These are phyloP conservation scores for Fistularia tabacaria DNA, from an alignment of 2,797 vertebrate genomes.

Conservation along the genomic window DNA sequence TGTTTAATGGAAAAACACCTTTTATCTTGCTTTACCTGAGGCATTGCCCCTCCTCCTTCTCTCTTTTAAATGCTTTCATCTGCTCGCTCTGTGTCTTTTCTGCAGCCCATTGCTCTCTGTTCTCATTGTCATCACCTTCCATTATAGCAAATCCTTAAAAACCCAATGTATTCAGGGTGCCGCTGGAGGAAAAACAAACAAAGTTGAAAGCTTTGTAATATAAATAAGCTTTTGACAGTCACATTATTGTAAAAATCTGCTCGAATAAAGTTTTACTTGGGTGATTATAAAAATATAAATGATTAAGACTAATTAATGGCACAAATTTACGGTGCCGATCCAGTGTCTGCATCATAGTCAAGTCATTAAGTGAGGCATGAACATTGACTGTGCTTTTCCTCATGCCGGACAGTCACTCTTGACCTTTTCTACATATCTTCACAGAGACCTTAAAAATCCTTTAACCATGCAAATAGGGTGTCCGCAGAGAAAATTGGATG, in stretches of 20 bases:
- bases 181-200: constrained; percentile 4
- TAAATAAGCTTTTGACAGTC: constrained; percentile 3
- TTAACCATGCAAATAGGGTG: no score
- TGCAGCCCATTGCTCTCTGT: constrained; percentile 46
- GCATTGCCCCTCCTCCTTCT: constrained; percentile 41
- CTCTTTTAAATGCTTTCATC: constrained; percentile 62
- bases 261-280: no score
- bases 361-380: no score
- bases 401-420: no score
- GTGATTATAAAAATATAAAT: no score
- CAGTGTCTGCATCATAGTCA: no score
- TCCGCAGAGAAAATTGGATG: no score
- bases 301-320: no score
- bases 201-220: constrained; percentile 28
- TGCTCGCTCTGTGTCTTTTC: constrained; percentile 36
- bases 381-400: no score
- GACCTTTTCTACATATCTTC: no score
- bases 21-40: constrained; percentile 75
- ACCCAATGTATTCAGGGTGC: constrained; percentile 9
- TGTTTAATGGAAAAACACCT: constrained; percentile 68
- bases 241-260: constrained; percentile 8
- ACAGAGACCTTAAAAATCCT: no score
- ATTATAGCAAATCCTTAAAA: constrained; percentile 32
- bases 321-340: no score
- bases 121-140: constrained; percentile 50